These are phyloP conservation scores for Helicorthomorpha holstii DNA, from an alignment of 1,140 invertebrate species.

Conservation along the genomic window DNA sequence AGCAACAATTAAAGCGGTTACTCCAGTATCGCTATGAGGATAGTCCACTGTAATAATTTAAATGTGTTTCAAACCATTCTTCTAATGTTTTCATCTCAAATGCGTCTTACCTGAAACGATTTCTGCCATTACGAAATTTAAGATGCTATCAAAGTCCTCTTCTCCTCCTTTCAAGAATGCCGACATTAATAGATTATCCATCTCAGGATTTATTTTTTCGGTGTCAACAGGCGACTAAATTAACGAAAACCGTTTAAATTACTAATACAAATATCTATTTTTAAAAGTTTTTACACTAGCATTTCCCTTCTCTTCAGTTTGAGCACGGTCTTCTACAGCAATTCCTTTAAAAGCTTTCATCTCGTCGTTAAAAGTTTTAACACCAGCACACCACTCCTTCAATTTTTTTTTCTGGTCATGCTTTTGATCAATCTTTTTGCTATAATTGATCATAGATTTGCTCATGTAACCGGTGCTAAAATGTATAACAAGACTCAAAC, in stretches of 20 bases:
- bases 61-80: not conserved
- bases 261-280: too few species aligned
- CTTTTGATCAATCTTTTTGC: constrained; percentile 27
- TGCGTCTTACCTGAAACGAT: constrained; percentile 36
- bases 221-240: too few species aligned
- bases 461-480: constrained; percentile 45
- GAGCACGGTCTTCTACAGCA: too few species aligned
- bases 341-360: too few species aligned
- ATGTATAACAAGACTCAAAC: too few species aligned
- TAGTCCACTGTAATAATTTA: constrained; percentile 23
- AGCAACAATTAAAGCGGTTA: constrained; percentile 58
- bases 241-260: too few species aligned
- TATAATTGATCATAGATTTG: constrained; percentile 39
- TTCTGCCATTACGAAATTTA: constrained; percentile 54
- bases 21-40: constrained; percentile 43
- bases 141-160: constrained; percentile 45
- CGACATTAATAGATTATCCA: constrained; percentile 28
- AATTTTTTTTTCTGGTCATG: constrained; percentile 32
- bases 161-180: constrained; percentile 39
- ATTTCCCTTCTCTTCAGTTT: too few species aligned
- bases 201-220: not conserved
- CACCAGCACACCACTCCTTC: constrained; percentile 23
- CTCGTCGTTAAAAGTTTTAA: too few species aligned
- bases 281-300: too few species aligned
- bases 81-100: too few species aligned